A percentile compares a stretch with the other conserved stretches of the same genome.
Evolutionary conservation across 2,888 invertebrate species (phyloP).

Genomic region (Hypsopygia costalis): DNA sequence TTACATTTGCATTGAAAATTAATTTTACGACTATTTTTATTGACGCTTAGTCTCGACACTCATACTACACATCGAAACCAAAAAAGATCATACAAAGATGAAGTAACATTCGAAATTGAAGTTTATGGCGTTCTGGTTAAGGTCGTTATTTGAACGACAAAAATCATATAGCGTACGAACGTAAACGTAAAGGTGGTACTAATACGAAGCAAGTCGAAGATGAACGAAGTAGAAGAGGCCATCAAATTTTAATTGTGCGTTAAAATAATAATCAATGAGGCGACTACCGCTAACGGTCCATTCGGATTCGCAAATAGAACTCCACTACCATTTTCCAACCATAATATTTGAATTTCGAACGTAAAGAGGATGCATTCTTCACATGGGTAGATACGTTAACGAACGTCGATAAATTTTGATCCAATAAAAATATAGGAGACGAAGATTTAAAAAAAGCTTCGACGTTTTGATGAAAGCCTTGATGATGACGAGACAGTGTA

Average conservation of each 20-base stretch:
- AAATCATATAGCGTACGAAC: slow-evolving; percentile 13
- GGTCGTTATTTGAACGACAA: slow-evolving; percentile 6
- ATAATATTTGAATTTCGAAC: slow-evolving; percentile 24
- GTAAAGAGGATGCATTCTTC: slow-evolving; percentile 3
- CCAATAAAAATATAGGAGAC: no score
- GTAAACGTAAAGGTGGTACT: slow-evolving; percentile 29
- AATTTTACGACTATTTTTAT: slow-evolving; percentile 77
- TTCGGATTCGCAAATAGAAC: slow-evolving; percentile 55
- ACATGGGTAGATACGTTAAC: no score
- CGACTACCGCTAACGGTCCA: slow-evolving; percentile 55
- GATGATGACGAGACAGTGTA: no score
- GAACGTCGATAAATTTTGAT: no score
- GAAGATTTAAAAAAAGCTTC: no score
- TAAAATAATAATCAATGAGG: slow-evolving; percentile 79
- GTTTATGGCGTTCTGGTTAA: slow-evolving; percentile 9
- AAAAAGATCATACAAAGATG: slow-evolving; percentile 48
- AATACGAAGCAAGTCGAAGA: slow-evolving; percentile 62
- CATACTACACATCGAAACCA: slow-evolving; percentile 54
- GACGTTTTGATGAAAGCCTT: no score
- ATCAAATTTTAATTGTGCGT: slow-evolving; percentile 80
- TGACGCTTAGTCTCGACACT: slow-evolving; percentile 76
- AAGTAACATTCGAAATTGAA: slow-evolving; percentile 28
- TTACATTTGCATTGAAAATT: slow-evolving; percentile 33
- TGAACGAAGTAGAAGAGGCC: slow-evolving; percentile 74
- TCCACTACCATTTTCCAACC: slow-evolving; percentile 35